phyloP scores from a whole-genome alignment of 2,888 invertebrate genomes.

The Eubasilissa splendida region DNA sequence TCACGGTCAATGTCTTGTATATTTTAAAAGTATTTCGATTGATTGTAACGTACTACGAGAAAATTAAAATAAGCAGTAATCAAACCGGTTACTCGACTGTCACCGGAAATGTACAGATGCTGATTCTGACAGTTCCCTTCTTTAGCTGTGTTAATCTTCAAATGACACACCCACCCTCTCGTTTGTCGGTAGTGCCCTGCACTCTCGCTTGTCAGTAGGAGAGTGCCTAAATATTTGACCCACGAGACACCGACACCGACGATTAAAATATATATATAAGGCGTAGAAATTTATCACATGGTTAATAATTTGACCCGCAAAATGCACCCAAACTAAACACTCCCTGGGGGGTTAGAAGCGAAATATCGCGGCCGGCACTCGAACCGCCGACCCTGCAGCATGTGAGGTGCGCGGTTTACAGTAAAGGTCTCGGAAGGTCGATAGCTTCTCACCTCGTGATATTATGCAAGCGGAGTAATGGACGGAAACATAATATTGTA shows the following conservation, averaged over 20 bases:
- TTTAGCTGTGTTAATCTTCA: background rate
- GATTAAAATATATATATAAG: background rate
- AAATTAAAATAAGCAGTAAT: background rate
- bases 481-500: constrained; percentile 11
- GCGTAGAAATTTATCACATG: background rate
- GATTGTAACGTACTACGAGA: no score
- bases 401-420: background rate
- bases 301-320: background rate
- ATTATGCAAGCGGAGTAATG: constrained; percentile 20
- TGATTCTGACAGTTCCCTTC: background rate
- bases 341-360: background rate
- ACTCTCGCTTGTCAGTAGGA: background rate
- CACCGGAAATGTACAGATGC: constrained; percentile 7
- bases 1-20: no score
- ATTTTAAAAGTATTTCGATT: no score
- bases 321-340: background rate
- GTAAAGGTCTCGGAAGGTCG: constrained; percentile 24
- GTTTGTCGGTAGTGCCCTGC: constrained; percentile 2
- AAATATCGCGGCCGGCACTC: background rate
- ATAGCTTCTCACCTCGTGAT: constrained; percentile 26
- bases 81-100: constrained; percentile 1
- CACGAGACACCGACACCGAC: background rate
- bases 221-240: constrained; percentile 19
- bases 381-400: background rate
- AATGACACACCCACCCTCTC: background rate